These are phyloP conservation scores for Cyrtorhinus lividipennis DNA, from an alignment of 1,140 invertebrate species.

Conservation along the genomic window DNA sequence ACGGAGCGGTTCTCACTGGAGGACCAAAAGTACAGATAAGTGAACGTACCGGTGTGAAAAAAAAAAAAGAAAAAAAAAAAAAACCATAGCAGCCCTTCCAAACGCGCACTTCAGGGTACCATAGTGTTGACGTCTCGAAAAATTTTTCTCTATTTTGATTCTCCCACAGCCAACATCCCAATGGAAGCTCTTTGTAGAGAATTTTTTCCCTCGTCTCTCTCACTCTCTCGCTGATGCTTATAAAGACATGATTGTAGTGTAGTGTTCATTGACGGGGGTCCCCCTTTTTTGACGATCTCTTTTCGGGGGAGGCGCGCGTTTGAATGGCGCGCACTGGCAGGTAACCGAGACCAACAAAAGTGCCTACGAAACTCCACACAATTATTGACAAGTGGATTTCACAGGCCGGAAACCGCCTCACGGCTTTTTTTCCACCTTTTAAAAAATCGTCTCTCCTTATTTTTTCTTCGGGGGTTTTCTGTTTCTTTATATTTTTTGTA, in stretches of 20 bases:
- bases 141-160: no score
- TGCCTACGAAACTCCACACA: not conserved
- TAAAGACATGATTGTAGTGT: not conserved
- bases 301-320: not conserved
- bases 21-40: no score
- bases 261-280: not conserved
- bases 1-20: no score
- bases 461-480: not conserved
- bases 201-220: no score
- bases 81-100: no score
- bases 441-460: not conserved
- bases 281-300: not conserved
- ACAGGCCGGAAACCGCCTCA: not conserved
- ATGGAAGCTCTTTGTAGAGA: no score
- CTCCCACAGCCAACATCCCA: no score
- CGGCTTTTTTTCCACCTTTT: not conserved
- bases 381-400: not conserved
- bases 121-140: no score
- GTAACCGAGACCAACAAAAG: not conserved
- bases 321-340: not conserved
- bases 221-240: no score
- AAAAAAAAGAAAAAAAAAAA: no score
- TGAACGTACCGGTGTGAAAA: no score
- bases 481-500: not conserved
- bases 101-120: no score